Evolutionary conservation across 1,140 invertebrate genomes (phyloP).

Genomic region (Hermatobates lingyangjiaoensis): DNA sequence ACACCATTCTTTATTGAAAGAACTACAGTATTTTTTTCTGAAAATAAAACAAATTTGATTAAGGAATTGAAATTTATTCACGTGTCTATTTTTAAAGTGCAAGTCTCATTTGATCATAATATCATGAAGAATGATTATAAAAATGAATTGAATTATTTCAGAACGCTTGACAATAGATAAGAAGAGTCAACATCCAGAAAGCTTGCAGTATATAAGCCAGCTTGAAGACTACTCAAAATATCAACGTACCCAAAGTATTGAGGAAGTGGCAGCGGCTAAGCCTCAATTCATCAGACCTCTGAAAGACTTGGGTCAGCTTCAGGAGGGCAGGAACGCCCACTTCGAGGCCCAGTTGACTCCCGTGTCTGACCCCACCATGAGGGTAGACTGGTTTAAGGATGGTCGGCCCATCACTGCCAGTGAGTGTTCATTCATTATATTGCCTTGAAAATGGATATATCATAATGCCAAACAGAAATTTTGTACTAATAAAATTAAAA

Average conservation of each 20-base stretch:
- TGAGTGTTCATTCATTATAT: constrained; percentile 20
- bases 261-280: constrained; percentile 49
- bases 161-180: constrained; percentile 63
- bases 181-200: constrained; percentile 80
- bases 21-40: too few species aligned
- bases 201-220: constrained; percentile 77
- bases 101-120: too few species aligned
- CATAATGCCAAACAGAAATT: too few species aligned
- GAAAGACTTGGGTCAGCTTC: constrained; percentile 66
- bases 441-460: not conserved
- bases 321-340: constrained; percentile 79
- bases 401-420: constrained; percentile 80
- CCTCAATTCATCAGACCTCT: constrained; percentile 79
- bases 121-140: too few species aligned
- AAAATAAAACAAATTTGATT: too few species aligned
- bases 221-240: constrained; percentile 82
- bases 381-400: constrained; percentile 97
- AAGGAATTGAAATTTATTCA: too few species aligned
- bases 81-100: too few species aligned
- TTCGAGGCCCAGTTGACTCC: constrained; percentile 89
- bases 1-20: too few species aligned
- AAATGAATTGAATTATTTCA: too few species aligned
- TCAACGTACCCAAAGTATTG: constrained; percentile 60
- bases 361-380: constrained; percentile 91
- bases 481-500: too few species aligned